Evolutionary conservation across 2,888 invertebrate species (phyloP).

Genomic region (Mantis religiosa): DNA sequence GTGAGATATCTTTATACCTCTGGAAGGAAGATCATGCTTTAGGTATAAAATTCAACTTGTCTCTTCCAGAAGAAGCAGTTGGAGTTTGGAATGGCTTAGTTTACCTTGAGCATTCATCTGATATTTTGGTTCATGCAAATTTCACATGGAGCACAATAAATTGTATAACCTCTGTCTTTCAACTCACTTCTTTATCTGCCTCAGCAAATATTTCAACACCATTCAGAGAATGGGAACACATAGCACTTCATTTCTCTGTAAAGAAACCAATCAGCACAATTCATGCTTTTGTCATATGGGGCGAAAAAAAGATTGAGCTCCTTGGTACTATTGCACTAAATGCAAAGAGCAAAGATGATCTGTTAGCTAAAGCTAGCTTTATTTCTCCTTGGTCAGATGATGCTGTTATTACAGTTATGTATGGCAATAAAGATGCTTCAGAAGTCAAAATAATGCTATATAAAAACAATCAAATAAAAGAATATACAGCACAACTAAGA

Average conservation of each 20-base stretch:
- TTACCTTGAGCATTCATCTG: background rate
- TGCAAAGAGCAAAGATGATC: conserved; percentile 25
- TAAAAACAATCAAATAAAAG: conserved; percentile 16
- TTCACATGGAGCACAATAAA: background rate
- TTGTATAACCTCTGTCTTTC: background rate
- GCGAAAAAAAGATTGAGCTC: conserved; percentile 29
- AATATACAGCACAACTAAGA: conserved; percentile 18
- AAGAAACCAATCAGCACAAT: conserved; percentile 13
- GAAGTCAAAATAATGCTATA: conserved; percentile 6
- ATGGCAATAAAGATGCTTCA: conserved; percentile 21
- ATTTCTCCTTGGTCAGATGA: conserved; percentile 33
- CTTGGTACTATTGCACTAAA: conserved; percentile 28
- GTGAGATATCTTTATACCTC: background rate
- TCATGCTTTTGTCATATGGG: background rate
- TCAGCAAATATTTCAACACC: conserved; percentile 30
- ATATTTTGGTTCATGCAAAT: background rate
- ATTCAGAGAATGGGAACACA: conserved; percentile 28
- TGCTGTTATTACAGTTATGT: conserved; percentile 27
- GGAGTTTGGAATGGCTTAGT: background rate
- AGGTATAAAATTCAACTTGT: background rate
- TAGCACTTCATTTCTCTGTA: conserved; percentile 28
- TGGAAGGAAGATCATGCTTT: background rate
- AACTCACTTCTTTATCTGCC: background rate
- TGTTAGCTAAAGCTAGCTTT: conserved; percentile 25
- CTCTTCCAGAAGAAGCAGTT: background rate